phyloP scores from a whole-genome alignment of 1,140 invertebrate species.

The Drosophila ficusphila region DNA sequence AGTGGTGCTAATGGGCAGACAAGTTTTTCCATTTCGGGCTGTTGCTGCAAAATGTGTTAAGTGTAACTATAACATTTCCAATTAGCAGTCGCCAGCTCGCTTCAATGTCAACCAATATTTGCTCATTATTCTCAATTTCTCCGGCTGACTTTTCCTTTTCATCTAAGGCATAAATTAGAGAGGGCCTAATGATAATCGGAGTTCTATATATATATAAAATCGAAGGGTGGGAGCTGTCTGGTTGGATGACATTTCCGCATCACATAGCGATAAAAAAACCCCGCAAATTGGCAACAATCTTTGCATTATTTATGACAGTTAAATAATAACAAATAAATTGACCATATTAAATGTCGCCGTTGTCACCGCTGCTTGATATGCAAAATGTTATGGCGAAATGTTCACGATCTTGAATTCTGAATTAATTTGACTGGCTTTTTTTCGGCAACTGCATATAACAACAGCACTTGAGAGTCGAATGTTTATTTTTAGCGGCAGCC shows the following conservation, averaged over 20 bases:
- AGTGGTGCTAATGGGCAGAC: constrained; percentile 49
- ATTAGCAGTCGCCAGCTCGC: constrained; percentile 36
- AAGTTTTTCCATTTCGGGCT: constrained; percentile 48
- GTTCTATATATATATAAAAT: not conserved
- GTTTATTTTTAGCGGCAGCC: constrained; percentile 9
- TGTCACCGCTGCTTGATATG: constrained; percentile 24
- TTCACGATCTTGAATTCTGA: constrained; percentile 48
- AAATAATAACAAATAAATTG: constrained; percentile 39
- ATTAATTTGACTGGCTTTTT: constrained; percentile 15
- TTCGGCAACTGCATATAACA: constrained; percentile 9
- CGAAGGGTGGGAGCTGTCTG: constrained; percentile 16
- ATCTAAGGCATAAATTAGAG: constrained; percentile 21
- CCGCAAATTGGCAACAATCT: constrained; percentile 27
- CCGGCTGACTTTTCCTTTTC: constrained; percentile 41
- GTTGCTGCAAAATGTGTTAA: constrained; percentile 41
- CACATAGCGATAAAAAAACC: constrained; percentile 24
- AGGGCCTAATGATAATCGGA: not conserved
- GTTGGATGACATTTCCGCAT: constrained; percentile 60
- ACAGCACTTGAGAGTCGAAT: constrained; percentile 19
- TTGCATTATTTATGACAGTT: constrained; percentile 70
- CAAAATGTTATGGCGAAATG: constrained; percentile 36
- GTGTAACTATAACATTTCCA: constrained; percentile 61
- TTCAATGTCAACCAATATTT: constrained; percentile 46
- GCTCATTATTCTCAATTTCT: constrained; percentile 9
- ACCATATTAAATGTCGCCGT: constrained; percentile 33